phyloP scores from a whole-genome alignment of 2,888 invertebrate genomes.

The Perithous albicinctus region DNA sequence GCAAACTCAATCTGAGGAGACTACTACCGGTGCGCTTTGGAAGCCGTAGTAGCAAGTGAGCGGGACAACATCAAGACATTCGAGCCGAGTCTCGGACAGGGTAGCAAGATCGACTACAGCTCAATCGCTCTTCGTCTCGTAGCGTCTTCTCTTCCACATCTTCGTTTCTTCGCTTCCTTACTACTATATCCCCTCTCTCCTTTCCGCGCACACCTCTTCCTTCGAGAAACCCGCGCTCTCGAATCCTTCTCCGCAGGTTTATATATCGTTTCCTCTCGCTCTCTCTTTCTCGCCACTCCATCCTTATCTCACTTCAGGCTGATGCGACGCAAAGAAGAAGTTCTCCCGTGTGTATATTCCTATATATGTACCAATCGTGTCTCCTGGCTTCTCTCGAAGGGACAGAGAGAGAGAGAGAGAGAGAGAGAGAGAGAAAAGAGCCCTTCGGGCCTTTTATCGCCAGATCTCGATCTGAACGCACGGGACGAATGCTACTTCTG shows the following conservation, averaged over 20 bases:
- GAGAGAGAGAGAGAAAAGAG: too few relatives aligned
- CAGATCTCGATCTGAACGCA: conserved; percentile 60
- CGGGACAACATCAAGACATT: conserved; percentile 81
- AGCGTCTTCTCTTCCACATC: conserved; percentile 66
- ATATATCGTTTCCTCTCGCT: conserved; percentile 51
- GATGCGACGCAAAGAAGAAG: neutral
- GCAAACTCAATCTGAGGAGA: conserved; percentile 50
- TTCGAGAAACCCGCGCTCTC: neutral
- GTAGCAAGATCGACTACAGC: conserved; percentile 84
- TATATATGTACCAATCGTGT: conserved; percentile 51
- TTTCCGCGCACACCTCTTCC: conserved; percentile 34
- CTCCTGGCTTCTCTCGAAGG: conserved; percentile 26
- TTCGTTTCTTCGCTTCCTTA: conserved; percentile 44
- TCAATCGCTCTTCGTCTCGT: conserved; percentile 84
- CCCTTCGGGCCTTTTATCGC: conserved; percentile 65
- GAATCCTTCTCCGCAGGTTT: neutral
- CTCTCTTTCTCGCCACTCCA: conserved; percentile 46
- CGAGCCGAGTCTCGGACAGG: conserved; percentile 80
- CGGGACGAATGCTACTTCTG: conserved; percentile 37
- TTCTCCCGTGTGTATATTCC: conserved; percentile 31
- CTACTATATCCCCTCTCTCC: conserved; percentile 49
- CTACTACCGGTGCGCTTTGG: conserved; percentile 35
- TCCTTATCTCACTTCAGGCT: neutral
- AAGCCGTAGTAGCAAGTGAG: conserved; percentile 17
- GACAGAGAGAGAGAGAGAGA: too few relatives aligned